Evolutionary conservation across 1,140 invertebrate species (phyloP).

Genomic region (Saccostrea glomerata): DNA sequence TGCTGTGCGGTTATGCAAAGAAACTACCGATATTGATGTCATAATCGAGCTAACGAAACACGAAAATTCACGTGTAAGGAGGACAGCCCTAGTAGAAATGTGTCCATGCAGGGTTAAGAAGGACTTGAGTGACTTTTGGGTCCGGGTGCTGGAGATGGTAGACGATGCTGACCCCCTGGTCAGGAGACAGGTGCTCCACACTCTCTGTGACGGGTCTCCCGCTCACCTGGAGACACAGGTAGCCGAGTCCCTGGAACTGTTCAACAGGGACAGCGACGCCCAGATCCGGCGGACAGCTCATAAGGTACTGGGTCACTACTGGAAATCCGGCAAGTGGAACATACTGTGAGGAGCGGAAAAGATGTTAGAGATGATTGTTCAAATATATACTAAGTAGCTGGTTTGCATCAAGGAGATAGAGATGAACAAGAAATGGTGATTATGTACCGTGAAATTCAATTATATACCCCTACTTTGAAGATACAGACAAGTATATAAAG

Average conservation of each 20-base stretch:
- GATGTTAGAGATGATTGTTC: too few relatives aligned
- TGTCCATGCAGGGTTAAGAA: constrained; percentile 77
- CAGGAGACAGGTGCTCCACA: constrained; percentile 74
- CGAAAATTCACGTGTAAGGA: constrained; percentile 68
- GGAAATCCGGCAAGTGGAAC: constrained; percentile 76
- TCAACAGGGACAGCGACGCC: constrained; percentile 72
- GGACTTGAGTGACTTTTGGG: constrained; percentile 75
- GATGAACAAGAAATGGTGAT: too few relatives aligned
- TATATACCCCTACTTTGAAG: too few relatives aligned
- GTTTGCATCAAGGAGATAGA: too few relatives aligned
- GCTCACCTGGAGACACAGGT: constrained; percentile 72
- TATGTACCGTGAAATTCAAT: too few relatives aligned
- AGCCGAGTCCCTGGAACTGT: constrained; percentile 70
- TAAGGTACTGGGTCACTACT: constrained; percentile 72
- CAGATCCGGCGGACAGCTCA: constrained; percentile 75
- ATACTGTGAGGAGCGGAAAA: constrained; percentile 74
- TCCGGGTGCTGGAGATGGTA: constrained; percentile 75
- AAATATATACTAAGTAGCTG: too few relatives aligned
- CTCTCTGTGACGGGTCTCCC: constrained; percentile 76
- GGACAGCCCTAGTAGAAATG: constrained; percentile 76
- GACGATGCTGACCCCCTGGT: constrained; percentile 70
- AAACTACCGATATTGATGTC: constrained; percentile 73
- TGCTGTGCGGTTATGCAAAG: constrained; percentile 69
- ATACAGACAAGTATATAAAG: too few relatives aligned
- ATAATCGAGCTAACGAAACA: constrained; percentile 75